Evolutionary conservation across 2,888 invertebrate species (phyloP), one percentile per base, ranked within the genome.

Genomic region (Tholera decimalis): DNA sequence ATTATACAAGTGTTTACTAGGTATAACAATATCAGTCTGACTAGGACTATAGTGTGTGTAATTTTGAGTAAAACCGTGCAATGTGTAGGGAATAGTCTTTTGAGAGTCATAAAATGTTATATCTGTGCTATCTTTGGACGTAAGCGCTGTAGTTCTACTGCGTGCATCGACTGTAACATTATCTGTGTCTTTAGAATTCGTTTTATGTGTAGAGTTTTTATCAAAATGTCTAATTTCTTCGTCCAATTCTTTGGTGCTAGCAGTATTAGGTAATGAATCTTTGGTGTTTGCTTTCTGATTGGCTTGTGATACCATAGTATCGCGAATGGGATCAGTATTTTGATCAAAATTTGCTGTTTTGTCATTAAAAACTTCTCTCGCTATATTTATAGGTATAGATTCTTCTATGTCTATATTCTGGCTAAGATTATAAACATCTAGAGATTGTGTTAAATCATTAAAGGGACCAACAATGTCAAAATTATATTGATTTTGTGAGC

Each of bases 11-110:
- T 81, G 84, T 58, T 85, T 85, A 7, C 83, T 74, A 2, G 85
- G 72, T 37, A 89, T 73, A 0, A 61, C 7, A 4, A 89, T 63
- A 3, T 84, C 71, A 26, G 65, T 57, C 66, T 92, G 92, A 33
- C 89, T 91, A 70, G 86, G 83, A 65, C 91, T 92, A 0, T 84
- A 83, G 55, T 91, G 88, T 0, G 86, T 85, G 20, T 74, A 75
- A 24, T 80, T 73, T 68, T 88, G 80, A 1, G 85, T 85, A 24
- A 77, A 80, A 3, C 77, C 84, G 53, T 79, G 73, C 4, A 87
- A 53, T 18, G 82, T 77, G 26, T 88, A 85, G 0, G 81, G 18
- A 35, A 81, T 13, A 1, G 86, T 84, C 63, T 78, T 72, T 73
- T 88, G 85, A 9, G 85, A 76, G 60, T 88, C 85, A 5, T 68